Evolutionary conservation across 2,113 vertebrate species (phyloP).

Genomic region (Rostratula benghalensis): DNA sequence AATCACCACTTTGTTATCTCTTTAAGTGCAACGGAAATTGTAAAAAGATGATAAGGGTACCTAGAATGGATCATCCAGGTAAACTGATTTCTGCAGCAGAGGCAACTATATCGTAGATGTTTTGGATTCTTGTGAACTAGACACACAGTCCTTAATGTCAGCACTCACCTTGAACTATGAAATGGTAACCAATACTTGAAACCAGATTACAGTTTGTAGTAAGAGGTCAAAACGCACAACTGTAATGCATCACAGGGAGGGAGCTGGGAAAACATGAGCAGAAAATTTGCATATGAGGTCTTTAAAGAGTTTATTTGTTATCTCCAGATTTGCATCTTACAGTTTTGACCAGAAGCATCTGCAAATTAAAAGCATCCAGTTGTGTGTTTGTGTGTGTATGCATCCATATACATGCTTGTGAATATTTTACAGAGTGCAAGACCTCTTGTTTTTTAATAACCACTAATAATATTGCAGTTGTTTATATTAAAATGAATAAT

Average conservation of each 20-base stretch:
- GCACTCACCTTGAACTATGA: not conserved
- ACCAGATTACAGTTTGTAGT: not conserved
- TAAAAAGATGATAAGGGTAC: not conserved
- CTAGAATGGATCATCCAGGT: not conserved
- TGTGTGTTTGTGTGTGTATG: not conserved
- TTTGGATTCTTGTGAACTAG: not conserved
- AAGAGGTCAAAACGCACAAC: not conserved
- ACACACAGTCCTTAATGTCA: not conserved
- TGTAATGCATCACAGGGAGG: not conserved
- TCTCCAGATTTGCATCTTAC: not conserved
- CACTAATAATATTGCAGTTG: not conserved
- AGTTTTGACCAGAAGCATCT: not conserved
- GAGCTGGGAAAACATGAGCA: not conserved
- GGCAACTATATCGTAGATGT: not conserved
- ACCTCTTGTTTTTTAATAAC: slow-evolving; percentile 2
- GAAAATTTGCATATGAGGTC: not conserved
- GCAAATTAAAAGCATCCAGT: not conserved
- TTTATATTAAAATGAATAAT: slow-evolving; percentile 29
- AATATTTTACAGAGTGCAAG: not conserved
- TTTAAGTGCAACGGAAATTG: not conserved
- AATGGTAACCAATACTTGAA: not conserved
- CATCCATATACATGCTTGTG: not conserved
- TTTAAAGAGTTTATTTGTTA: not conserved
- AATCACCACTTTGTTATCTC: not conserved
- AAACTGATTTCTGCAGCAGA: not conserved